phyloP scores from a whole-genome alignment of 2,797 vertebrate genomes.

The Thunnus albacares region DNA sequence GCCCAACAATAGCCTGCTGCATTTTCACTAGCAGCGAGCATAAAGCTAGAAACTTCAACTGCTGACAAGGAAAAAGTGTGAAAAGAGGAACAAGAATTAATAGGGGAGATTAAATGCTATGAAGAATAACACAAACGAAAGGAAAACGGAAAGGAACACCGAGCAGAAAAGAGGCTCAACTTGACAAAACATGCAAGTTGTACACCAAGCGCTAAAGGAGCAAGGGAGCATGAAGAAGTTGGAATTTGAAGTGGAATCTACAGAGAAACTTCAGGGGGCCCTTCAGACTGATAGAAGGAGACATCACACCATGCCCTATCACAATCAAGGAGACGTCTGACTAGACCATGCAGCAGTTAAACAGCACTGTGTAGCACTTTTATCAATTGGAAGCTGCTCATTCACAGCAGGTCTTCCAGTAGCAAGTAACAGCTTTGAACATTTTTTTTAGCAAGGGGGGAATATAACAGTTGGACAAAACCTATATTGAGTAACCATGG shows the following conservation, averaged over 20 bases:
- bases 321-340: conserved; percentile 39
- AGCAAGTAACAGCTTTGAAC: conserved; percentile 36
- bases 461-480: conserved; percentile 58
- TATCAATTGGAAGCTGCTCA: conserved; percentile 42
- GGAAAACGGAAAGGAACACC: too few relatives aligned
- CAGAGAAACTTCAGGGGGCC: conserved; percentile 17
- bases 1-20: conserved; percentile 25
- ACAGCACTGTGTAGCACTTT: conserved; percentile 55
- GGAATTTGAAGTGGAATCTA: conserved; percentile 9
- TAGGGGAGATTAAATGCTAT: background rate
- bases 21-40: conserved; percentile 16
- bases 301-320: conserved; percentile 32
- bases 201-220: background rate
- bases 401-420: conserved; percentile 34
- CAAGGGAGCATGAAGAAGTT: conserved; percentile 3
- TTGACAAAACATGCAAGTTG: conserved; percentile 19
- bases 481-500: conserved; percentile 48
- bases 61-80: background rate
- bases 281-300: conserved; percentile 23
- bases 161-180: conserved; percentile 14
- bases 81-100: background rate
- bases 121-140: background rate
- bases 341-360: conserved; percentile 60
- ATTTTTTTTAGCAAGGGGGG: conserved; percentile 42
- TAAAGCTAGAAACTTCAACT: conserved; percentile 6